These are phyloP conservation scores for Emys orbicularis DNA, from an alignment of 2,797 vertebrate genomes.

Conservation along the genomic window DNA sequence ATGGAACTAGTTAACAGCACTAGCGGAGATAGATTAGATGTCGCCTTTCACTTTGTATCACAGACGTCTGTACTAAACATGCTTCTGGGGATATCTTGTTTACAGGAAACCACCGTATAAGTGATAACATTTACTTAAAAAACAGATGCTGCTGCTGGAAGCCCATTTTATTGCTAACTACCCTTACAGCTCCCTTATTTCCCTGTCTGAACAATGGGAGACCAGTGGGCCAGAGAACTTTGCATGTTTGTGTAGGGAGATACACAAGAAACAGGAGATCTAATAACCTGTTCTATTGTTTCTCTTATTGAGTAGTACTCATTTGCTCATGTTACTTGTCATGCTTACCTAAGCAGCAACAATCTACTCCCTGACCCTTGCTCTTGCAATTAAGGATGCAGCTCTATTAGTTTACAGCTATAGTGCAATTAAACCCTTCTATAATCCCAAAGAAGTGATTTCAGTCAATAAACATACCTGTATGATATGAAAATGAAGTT, in stretches of 20 bases:
- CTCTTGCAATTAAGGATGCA: constrained; percentile 57
- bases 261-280: not conserved
- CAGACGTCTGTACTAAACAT: not conserved
- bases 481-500: constrained; percentile 7
- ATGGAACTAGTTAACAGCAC: not conserved
- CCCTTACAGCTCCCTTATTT: not conserved
- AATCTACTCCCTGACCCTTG: constrained; percentile 56
- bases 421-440: constrained; percentile 7
- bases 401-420: not conserved
- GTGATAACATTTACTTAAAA: constrained; percentile 28
- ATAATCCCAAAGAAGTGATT: constrained; percentile 20
- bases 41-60: constrained; percentile 32
- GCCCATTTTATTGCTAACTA: not conserved
- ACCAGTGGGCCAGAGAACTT: not conserved
- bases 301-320: constrained; percentile 7
- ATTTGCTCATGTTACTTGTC: constrained; percentile 25
- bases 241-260: not conserved
- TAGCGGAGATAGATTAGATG: not conserved
- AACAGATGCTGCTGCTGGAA: not conserved
- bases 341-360: constrained; percentile 41
- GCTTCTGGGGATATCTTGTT: not conserved
- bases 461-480: constrained; percentile 1
- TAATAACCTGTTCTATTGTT: not conserved
- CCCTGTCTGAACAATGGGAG: constrained; percentile 1
- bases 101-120: constrained; percentile 5